Evolutionary conservation across 53 echinoderm and acorn worm genomes (phyloP).

Genomic region (Glandiceps talaboti): DNA sequence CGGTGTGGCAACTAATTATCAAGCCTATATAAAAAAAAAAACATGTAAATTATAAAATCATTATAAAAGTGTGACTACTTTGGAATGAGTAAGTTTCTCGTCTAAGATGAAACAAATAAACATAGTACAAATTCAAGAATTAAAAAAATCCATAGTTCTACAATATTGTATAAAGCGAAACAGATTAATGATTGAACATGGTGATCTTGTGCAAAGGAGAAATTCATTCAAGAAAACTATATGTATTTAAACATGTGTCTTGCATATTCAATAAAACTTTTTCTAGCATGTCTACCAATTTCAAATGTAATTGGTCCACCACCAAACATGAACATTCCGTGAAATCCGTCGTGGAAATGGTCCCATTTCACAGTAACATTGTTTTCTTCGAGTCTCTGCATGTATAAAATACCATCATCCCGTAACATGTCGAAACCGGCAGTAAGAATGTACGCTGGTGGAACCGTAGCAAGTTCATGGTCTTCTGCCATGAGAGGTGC

Average conservation of each 20-base stretch:
- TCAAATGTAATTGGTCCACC: constrained; percentile 14
- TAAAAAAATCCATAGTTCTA: too few species aligned
- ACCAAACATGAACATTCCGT: constrained; percentile 13
- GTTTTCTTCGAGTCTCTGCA: background rate
- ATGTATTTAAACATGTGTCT: background rate
- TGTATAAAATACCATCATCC: background rate
- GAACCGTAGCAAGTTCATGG: background rate
- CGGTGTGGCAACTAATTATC: too few species aligned
- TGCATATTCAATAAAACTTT: constrained; percentile 18
- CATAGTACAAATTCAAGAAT: too few species aligned
- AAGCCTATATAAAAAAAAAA: too few species aligned
- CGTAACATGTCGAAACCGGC: background rate
- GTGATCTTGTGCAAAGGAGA: too few species aligned
- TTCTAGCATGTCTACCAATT: constrained; percentile 10
- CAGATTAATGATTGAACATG: too few species aligned
- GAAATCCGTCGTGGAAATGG: constrained; percentile 18
- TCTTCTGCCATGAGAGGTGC: background rate
- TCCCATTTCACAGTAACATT: background rate
- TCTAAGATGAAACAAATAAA: too few species aligned
- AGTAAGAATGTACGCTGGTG: background rate
- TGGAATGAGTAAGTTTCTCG: too few species aligned
- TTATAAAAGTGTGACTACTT: too few species aligned
- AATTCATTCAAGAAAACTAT: too few species aligned
- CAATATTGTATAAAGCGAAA: too few species aligned
- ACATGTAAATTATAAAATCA: too few species aligned